phyloP scores from a whole-genome alignment of 2,797 vertebrate species.

The Pangasius djambal region DNA sequence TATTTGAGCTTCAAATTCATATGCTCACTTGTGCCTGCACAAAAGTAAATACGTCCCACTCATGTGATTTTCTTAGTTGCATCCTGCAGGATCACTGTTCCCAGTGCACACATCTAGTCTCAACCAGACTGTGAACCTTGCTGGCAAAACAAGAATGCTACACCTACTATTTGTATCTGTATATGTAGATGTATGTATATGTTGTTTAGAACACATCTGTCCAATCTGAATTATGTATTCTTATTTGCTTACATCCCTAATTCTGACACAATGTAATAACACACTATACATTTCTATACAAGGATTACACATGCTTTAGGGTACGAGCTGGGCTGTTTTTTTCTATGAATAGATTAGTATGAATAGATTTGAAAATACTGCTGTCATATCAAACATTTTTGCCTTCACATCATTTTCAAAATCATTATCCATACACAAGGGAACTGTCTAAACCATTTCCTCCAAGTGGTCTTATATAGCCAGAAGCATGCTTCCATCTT shows the following conservation, averaged over 20 bases:
- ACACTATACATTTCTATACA: background rate
- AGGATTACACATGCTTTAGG: background rate
- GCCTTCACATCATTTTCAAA: background rate
- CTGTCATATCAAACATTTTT: background rate
- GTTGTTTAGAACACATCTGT: background rate
- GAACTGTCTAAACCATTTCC: background rate
- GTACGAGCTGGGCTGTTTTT: background rate
- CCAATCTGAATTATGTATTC: background rate
- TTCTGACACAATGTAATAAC: background rate
- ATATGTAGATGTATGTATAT: too few species aligned
- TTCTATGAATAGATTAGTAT: background rate
- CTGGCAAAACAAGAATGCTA: background rate
- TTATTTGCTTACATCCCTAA: background rate
- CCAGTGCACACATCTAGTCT: background rate
- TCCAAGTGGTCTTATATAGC: background rate
- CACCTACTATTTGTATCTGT: background rate
- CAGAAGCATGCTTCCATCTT: constrained; percentile 17
- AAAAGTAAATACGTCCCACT: too few species aligned
- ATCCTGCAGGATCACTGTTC: background rate
- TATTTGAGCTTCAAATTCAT: background rate
- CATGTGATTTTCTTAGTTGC: too few species aligned
- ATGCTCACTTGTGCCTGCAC: too few species aligned
- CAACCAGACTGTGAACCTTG: background rate
- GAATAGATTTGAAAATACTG: background rate
- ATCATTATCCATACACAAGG: background rate